Base-by-base conservation (phyloP, 2,113 vertebrate species). In the Catagonus wagneri region DNA sequence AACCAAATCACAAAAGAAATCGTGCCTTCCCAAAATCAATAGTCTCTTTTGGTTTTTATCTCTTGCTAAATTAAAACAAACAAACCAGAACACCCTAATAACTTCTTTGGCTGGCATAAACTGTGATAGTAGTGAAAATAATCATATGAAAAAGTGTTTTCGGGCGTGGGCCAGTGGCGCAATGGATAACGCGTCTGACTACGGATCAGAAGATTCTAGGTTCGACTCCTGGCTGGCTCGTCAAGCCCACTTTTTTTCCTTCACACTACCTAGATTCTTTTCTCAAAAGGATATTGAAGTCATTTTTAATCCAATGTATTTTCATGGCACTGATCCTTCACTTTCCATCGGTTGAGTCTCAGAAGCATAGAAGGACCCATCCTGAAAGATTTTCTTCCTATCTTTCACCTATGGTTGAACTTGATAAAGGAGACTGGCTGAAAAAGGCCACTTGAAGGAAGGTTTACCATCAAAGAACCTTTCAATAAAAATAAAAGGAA, bases 211-310 rank as follows among this genome's bases (percentile, higher is more conserved):
- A 98, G 98, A 96, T 96, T 98, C 97, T 90, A 98, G 97, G 98
- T 98, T 98, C 97, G 90, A 98, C 97, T 98, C 97, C 97, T 98
- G 96, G 97, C 97, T 98, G 96, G 96, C 96, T 98, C 98, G 97
- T 0, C 0, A 0, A 0, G 16, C 16, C n/a, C 0, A 0, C 0
- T 0, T 23, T 0, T 34, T 27, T 27, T 34, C 4, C 2, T 39
- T 2, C 2, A 0, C 1, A 54, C n/a, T 71, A 44, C 44, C 2
- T 29, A 6, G 32, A 13, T n/a, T 32, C 12, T 3, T 34, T 27
- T 72, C n/a, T 44, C 15, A 12, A 79, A 78, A 22, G 6, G 10
- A 2, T 7, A 3, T 36, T 14, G 15, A 34, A 52, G 39, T 13
- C 29, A 39, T 6, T 13, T 29, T 65, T 13, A 22, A 22, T 61